These are phyloP conservation scores for Lepidocyrtinus sp. DNA, from an alignment of 2,888 invertebrate genomes.

Conservation along the genomic window DNA sequence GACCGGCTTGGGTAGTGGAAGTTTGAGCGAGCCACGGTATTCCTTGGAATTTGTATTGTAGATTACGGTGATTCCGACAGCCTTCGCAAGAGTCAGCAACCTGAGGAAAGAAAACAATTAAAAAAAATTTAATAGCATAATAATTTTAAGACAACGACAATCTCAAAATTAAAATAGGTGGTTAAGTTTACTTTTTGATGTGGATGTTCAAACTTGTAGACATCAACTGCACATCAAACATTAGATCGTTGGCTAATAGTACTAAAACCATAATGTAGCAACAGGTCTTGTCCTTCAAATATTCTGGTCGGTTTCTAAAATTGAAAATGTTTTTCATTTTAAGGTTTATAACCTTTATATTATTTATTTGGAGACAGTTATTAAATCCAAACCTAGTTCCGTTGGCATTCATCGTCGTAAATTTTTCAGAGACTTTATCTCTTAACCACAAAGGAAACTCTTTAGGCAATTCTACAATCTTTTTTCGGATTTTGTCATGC, in stretches of 20 bases:
- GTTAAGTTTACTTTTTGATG: slow-evolving; percentile 67
- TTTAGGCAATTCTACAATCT: slow-evolving; percentile 41
- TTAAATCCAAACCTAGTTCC: slow-evolving; percentile 50
- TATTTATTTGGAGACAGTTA: neutral
- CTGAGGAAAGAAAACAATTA: slow-evolving; percentile 28
- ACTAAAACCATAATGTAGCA: slow-evolving; percentile 67
- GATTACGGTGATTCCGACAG: slow-evolving; percentile 65
- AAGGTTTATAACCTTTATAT: neutral
- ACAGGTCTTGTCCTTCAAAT: slow-evolving; percentile 62
- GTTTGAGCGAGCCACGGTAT: slow-evolving; percentile 53
- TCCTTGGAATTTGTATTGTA: slow-evolving; percentile 55
- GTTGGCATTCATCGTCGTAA: slow-evolving; percentile 61
- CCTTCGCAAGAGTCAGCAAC: slow-evolving; percentile 58
- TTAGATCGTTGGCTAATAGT: slow-evolving; percentile 61
- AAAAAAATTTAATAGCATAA: neutral
- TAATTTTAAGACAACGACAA: neutral
- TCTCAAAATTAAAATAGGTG: neutral
- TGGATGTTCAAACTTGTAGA: slow-evolving; percentile 66
- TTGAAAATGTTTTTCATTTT: slow-evolving; percentile 21
- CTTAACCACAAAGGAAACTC: slow-evolving; percentile 61
- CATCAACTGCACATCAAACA: slow-evolving; percentile 65
- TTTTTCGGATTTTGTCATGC: slow-evolving; percentile 48
- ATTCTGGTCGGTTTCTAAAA: slow-evolving; percentile 57
- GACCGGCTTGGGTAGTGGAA: slow-evolving; percentile 65
- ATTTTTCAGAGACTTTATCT: slow-evolving; percentile 61